These are phyloP conservation scores for Cryptus armator DNA, from an alignment of 2,888 invertebrate genomes.

Conservation along the genomic window DNA sequence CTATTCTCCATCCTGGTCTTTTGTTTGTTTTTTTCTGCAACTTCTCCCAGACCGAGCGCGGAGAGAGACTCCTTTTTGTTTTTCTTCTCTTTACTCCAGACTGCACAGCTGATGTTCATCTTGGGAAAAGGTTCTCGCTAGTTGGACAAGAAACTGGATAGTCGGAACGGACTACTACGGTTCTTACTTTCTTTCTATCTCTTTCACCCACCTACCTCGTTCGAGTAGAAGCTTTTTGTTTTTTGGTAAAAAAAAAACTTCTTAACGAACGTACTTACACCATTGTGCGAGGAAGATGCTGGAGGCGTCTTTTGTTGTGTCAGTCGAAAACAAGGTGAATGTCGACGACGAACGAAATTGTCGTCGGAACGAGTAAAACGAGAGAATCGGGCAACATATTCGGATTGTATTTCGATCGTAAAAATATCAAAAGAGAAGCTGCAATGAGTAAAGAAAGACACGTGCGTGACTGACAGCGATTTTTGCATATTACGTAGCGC, in stretches of 20 bases:
- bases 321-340: neutral
- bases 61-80: slow-evolving; percentile 8
- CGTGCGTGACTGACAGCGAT: neutral
- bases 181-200: slow-evolving; percentile 19
- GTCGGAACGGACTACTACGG: slow-evolving; percentile 3
- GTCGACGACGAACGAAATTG: neutral
- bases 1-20: neutral
- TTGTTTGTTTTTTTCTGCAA: neutral
- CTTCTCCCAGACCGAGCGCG: neutral
- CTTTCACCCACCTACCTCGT: slow-evolving; percentile 14
- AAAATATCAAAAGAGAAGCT: neutral
- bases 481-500: neutral
- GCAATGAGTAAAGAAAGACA: neutral
- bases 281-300: neutral
- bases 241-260: slow-evolving; percentile 13
- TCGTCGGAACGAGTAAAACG: neutral
- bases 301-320: slow-evolving; percentile 1
- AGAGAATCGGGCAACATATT: neutral
- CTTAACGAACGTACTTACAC: slow-evolving; percentile 29
- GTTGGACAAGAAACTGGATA: slow-evolving; percentile 20
- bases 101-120: slow-evolving; percentile 39
- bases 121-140: slow-evolving; percentile 12
- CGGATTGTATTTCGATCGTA: neutral
- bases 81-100: slow-evolving; percentile 12
- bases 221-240: slow-evolving; percentile 15